Conservation (phyloP, 2,888 invertebrate species). For the Plemyria rubiginata region DNA sequence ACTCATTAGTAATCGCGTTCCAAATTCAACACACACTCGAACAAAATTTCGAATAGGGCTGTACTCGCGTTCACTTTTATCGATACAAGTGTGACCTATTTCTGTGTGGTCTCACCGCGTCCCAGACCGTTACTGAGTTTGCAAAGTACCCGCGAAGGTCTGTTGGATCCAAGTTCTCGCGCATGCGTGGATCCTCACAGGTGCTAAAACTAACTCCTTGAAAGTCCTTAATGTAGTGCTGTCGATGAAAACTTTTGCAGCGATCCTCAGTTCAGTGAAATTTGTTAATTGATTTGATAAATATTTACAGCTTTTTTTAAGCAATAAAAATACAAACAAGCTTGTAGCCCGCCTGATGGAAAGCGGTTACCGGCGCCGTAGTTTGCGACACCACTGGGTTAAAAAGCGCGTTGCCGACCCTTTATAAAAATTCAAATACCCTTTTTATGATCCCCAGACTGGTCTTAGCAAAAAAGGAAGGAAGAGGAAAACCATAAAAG, state of each 20-base stretch:
- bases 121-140: constrained; percentile 60
- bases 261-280: not conserved
- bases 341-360: not conserved
- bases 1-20: constrained; percentile 30
- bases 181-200: constrained; percentile 62
- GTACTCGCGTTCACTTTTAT: constrained; percentile 33
- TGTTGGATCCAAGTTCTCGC: constrained; percentile 58
- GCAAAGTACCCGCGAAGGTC: constrained; percentile 48
- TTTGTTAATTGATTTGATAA: not conserved
- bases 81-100: constrained; percentile 21
- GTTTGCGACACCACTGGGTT: too few relatives aligned
- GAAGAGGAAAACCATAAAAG: too few relatives aligned
- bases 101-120: constrained; percentile 35
- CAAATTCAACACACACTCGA: constrained; percentile 29
- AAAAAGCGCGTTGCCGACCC: too few relatives aligned
- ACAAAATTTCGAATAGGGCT: constrained; percentile 25
- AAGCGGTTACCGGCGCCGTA: too few relatives aligned
- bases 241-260: constrained; percentile 23
- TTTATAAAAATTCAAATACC: too few relatives aligned
- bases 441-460: too few relatives aligned
- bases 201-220: constrained; percentile 60
- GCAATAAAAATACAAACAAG: too few relatives aligned
- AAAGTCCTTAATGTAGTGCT: constrained; percentile 47
- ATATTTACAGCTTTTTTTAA: too few relatives aligned
- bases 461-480: too few relatives aligned